Percentiles rank a stretch among this genome's conserved stretches.
Evolutionary conservation across 2,888 invertebrate species (phyloP).

Genomic region (Eudasyphora cyanicolor): DNA sequence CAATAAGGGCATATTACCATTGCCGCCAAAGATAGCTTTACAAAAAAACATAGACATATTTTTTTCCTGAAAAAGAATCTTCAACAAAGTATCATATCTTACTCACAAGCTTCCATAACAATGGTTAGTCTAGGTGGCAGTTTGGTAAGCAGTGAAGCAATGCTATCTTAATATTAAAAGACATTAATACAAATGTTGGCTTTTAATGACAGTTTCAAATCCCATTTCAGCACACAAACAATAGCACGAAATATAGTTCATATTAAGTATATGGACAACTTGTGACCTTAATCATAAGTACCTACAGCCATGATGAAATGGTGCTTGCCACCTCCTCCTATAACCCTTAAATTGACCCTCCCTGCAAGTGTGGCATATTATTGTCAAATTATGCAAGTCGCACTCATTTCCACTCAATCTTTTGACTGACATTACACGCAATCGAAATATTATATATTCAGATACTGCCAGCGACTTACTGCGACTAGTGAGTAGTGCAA

Average conservation of each 20-base stretch:
- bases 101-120: neutral
- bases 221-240: neutral
- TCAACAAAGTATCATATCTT: slow-evolving; percentile 8
- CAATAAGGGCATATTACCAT: slow-evolving; percentile 28
- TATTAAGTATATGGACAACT: neutral
- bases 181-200: slow-evolving; percentile 19
- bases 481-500: neutral
- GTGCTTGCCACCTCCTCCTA: neutral
- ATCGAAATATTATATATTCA: neutral
- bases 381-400: neutral
- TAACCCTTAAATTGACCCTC: neutral
- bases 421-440: slow-evolving; percentile 9
- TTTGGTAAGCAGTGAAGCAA: neutral
- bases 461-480: neutral
- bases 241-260: neutral
- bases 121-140: neutral
- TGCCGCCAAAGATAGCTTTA: neutral
- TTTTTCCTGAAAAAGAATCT: neutral
- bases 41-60: neutral
- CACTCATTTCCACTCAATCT: neutral
- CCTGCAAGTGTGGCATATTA: neutral
- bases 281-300: no score
- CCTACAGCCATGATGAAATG: no score
- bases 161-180: slow-evolving; percentile 5
- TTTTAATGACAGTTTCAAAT: slow-evolving; percentile 2